A percentile compares a stretch with the other conserved stretches of the same genome.
Conservation (phyloP, 2,797 vertebrate species). For the Pseudochirops cupreus region DNA sequence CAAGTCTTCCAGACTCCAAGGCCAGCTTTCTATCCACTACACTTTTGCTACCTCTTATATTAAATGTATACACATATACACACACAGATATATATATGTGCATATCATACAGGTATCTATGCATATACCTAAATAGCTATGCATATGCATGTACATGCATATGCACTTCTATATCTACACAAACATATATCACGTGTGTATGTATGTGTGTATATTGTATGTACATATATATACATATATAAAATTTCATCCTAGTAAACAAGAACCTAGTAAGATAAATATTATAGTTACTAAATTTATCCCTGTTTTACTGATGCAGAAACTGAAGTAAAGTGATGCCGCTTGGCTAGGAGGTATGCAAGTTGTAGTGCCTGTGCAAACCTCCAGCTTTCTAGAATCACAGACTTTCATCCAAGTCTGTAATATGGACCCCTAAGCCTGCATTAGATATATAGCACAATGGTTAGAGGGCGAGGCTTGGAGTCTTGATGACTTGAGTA, state of each 20-base stretch:
- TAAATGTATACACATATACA: background rate
- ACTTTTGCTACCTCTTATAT: background rate
- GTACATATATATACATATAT: background rate
- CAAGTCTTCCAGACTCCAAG: background rate
- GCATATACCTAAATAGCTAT: background rate
- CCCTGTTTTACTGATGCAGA: background rate
- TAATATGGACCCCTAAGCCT: background rate
- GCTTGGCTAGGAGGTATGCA: background rate
- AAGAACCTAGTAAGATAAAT: background rate
- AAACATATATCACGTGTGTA: background rate
- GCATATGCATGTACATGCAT: background rate
- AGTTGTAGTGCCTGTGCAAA: background rate
- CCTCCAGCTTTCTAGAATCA: background rate
- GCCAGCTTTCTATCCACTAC: background rate
- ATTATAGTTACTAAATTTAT: background rate
- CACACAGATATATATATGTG: too few relatives aligned
- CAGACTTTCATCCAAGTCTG: background rate
- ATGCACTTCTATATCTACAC: background rate
- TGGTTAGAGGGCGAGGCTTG: background rate
- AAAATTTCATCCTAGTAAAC: background rate
- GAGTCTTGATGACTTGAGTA: background rate
- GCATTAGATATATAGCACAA: background rate
- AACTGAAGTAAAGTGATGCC: background rate
- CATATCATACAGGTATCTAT: background rate
- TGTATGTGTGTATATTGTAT: background rate